Percentiles rank a stretch among this genome's conserved stretches.
Conservation (phyloP, 2,888 invertebrate species). For the Baccha elongata region DNA sequence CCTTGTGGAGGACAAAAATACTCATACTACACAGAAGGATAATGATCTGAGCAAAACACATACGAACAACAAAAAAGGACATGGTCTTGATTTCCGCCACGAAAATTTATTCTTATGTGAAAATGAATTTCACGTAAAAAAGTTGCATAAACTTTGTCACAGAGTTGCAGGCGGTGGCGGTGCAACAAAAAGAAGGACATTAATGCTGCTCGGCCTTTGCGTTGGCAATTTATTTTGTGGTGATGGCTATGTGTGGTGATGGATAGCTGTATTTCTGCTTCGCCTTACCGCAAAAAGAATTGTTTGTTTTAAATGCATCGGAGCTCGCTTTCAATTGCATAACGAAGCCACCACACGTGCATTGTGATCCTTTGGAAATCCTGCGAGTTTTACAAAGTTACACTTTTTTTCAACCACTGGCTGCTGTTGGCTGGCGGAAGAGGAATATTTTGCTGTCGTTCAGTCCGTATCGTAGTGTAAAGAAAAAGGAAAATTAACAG, state of each 20-base stretch:
- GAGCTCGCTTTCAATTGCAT: slow-evolving; percentile 44
- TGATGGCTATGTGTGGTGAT: slow-evolving; percentile 40
- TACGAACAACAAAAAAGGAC: slow-evolving; percentile 6
- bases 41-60: slow-evolving; percentile 10
- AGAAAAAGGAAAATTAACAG: slow-evolving; percentile 50
- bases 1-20: slow-evolving; percentile 39
- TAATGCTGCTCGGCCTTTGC: slow-evolving; percentile 3
- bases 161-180: neutral
- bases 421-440: neutral
- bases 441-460: neutral
- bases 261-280: slow-evolving; percentile 29
- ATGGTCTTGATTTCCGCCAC: slow-evolving; percentile 8
- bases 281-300: slow-evolving; percentile 49
- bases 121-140: slow-evolving; percentile 29
- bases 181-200: slow-evolving; percentile 19
- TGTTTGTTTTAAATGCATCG: slow-evolving; percentile 56
- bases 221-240: slow-evolving; percentile 52
- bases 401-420: neutral
- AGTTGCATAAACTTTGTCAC: slow-evolving; percentile 12
- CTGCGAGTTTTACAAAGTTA: neutral
- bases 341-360: slow-evolving; percentile 33
- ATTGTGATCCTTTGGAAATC: slow-evolving; percentile 39
- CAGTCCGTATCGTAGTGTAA: slow-evolving; percentile 22
- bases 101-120: slow-evolving; percentile 3
- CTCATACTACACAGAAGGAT: slow-evolving; percentile 15